phyloP scores from a whole-genome alignment of 2,888 invertebrate genomes.

The Clitarchus hookeri region DNA sequence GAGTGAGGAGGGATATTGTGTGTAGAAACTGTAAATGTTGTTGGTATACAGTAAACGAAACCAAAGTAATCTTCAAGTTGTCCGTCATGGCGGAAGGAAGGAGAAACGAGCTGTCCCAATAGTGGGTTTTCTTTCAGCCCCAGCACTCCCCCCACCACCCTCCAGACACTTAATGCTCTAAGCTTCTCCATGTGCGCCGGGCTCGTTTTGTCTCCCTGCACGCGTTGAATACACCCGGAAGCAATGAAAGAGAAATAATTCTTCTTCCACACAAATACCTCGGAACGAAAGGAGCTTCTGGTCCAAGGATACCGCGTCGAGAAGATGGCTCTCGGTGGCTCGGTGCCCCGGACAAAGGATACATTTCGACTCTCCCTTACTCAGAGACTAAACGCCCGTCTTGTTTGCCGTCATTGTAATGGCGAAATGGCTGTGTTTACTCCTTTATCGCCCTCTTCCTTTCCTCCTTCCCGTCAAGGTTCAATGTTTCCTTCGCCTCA shows the following conservation, averaged over 20 bases:
- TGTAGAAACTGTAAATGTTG: too few species aligned
- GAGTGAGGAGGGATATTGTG: too few species aligned
- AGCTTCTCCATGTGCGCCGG: not conserved
- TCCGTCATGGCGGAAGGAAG: too few species aligned
- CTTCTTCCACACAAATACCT: not conserved
- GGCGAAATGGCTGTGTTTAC: not conserved
- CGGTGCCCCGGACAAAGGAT: not conserved
- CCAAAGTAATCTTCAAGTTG: too few species aligned
- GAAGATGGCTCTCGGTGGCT: not conserved
- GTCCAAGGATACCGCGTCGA: not conserved
- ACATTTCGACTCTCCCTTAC: not conserved
- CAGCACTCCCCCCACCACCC: not conserved
- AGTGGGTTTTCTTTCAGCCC: too few species aligned
- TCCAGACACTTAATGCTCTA: not conserved
- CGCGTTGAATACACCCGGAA: not conserved
- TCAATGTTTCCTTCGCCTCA: too few species aligned
- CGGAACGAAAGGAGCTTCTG: not conserved
- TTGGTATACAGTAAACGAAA: too few species aligned
- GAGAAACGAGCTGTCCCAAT: too few species aligned
- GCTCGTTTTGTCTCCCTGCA: not conserved
- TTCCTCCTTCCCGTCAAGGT: not conserved
- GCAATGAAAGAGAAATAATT: slow-evolving; percentile 7
- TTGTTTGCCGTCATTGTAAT: not conserved
- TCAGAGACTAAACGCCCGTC: not conserved
- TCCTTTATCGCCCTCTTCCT: not conserved